Conservation (phyloP, 2,797 vertebrate species). For the Nasua narica region DNA sequence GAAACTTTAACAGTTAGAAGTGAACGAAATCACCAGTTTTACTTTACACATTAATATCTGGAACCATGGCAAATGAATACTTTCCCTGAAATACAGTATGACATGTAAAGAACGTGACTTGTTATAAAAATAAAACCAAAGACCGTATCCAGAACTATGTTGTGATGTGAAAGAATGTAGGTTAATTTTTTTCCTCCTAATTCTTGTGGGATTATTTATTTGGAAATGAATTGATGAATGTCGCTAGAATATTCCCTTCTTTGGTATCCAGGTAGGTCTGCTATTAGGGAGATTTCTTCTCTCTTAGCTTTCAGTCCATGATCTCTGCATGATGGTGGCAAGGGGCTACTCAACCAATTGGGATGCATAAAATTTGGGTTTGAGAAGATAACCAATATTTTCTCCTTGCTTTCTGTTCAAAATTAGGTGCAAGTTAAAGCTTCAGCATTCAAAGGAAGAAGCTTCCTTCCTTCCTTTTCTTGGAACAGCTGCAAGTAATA, state of each 20-base stretch:
- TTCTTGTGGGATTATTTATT: background rate
- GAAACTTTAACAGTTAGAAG: background rate
- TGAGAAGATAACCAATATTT: background rate
- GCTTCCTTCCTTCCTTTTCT: background rate
- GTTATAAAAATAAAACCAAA: background rate
- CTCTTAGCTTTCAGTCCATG: background rate
- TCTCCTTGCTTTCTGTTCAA: background rate
- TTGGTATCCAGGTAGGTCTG: background rate
- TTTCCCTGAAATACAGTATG: background rate
- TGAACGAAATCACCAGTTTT: background rate
- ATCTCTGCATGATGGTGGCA: background rate
- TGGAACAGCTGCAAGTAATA: constrained; percentile 35
- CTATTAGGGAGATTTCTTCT: background rate
- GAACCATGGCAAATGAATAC: background rate
- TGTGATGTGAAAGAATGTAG: background rate
- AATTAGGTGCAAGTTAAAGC: background rate
- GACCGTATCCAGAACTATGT: background rate
- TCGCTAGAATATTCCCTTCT: background rate
- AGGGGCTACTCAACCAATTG: background rate
- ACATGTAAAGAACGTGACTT: background rate
- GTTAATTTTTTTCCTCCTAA: background rate
- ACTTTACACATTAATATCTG: background rate
- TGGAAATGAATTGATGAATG: background rate
- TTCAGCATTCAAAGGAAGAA: background rate
- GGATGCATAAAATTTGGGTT: background rate